Evolutionary conservation across 2,888 invertebrate species (phyloP).

Genomic region (Drosophila meridiana): DNA sequence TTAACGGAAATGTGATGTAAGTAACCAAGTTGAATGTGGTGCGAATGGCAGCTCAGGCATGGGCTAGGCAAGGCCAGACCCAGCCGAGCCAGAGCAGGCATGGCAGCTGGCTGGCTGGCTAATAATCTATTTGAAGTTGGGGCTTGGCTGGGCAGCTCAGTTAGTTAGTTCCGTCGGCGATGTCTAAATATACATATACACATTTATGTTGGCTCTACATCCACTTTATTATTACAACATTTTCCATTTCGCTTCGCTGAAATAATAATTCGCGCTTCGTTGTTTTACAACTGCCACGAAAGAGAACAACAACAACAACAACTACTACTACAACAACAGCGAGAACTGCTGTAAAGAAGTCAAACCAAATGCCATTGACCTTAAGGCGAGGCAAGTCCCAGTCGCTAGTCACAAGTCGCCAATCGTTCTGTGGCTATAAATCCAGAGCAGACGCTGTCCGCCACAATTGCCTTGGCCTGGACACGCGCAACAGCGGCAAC

Average conservation of each 20-base stretch:
- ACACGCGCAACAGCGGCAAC: constrained; percentile 28
- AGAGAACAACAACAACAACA: constrained; percentile 23
- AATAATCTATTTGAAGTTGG: constrained; percentile 54
- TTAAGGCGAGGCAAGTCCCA: constrained; percentile 26
- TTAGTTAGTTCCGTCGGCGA: constrained; percentile 53
- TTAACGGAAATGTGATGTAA: constrained; percentile 75
- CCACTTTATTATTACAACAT: constrained; percentile 80
- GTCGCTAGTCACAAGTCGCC: constrained; percentile 32
- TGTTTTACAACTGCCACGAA: constrained; percentile 69
- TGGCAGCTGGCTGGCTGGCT: constrained; percentile 14
- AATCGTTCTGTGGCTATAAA: constrained; percentile 65
- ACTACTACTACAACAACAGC: constrained; percentile 22
- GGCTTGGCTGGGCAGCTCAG: constrained; percentile 56
- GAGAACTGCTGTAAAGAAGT: constrained; percentile 47
- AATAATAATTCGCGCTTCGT: constrained; percentile 79
- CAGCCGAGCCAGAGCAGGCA: not conserved
- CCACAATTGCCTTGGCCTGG: constrained; percentile 75
- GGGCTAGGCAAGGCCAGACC: constrained; percentile 38
- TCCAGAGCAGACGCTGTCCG: constrained; percentile 74
- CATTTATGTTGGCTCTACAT: constrained; percentile 13
- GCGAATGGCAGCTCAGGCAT: constrained; percentile 23
- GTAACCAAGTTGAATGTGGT: constrained; percentile 44
- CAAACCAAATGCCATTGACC: constrained; percentile 58
- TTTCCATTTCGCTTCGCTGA: constrained; percentile 77
- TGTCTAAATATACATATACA: constrained; percentile 13